Percentiles rank a stretch among this genome's conserved stretches.
Evolutionary conservation across 2,113 vertebrate species (phyloP).

Genomic region (Ochotona princeps): DNA sequence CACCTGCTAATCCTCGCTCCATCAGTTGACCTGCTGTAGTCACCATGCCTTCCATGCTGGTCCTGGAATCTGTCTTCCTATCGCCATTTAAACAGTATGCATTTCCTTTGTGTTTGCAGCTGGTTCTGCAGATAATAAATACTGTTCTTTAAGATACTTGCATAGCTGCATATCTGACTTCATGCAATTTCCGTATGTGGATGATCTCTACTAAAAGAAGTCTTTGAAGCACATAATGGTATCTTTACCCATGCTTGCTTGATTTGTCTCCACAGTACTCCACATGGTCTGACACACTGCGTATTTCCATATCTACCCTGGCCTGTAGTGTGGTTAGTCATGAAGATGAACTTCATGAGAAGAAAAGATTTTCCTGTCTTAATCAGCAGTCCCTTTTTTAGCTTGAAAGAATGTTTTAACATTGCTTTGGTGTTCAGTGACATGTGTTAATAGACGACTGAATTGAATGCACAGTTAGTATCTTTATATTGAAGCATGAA

Average conservation of each 20-base stretch:
- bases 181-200: background rate
- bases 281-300: background rate
- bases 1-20: accelerated
- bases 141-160: background rate
- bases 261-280: background rate
- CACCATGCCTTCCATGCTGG: accelerated
- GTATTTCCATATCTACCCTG: too few relatives aligned
- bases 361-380: background rate
- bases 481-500: background rate
- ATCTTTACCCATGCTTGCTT: background rate
- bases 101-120: background rate
- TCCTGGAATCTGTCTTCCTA: background rate
- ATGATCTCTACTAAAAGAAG: background rate
- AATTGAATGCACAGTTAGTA: background rate
- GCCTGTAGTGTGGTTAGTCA: background rate
- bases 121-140: background rate
- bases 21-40: background rate
- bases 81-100: background rate
- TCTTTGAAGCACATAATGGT: background rate
- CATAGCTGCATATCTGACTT: background rate
- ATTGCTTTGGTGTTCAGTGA: background rate
- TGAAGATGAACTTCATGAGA: background rate
- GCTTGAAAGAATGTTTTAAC: background rate
- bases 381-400: background rate
- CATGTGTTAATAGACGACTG: too few relatives aligned